Base-by-base conservation (phyloP, 1,140 invertebrate genomes). In the Nylanderia fulva region DNA sequence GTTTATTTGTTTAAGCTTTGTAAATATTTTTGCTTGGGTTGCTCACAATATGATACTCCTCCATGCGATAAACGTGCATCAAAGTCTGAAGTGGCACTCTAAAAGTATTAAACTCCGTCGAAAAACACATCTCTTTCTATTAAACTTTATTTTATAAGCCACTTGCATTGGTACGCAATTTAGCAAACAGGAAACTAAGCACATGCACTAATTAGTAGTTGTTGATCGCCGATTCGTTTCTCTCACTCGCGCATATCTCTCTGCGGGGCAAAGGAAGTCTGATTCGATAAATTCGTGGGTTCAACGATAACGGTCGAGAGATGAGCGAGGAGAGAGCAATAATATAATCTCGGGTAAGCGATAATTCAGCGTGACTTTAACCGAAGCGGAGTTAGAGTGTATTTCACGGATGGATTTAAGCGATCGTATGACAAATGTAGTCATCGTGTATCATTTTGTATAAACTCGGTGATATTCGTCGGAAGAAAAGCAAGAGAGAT, bases 391-490 rank as follows among this genome's bases (percentile, higher is more conserved):
- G 45, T 21, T 45, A 58, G 24, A 66, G 42, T n/a, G 27, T 58
- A 42, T 56, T 52, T 45, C 74, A 29, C n/a, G 69, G 88, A 90
- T 79, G 88, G 75, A 90, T 90, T 90, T 89, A 87, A 90, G 58
- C 88, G 88, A 87, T 90, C 88, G 88, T 87, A 54, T 87, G 87
- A 90, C 88, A 90, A 89, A 89, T n/a, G 85, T 89, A 85, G 85
- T 88, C 64, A 45, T 61, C 68, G 87, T 89, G 88, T 90, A 86
- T 90, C 87, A 89, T 90, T 90, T 89, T 89, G 85, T 89, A 90
- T 80, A 85, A 89, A 90, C 85, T 85, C 75, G 36, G 74, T 75
- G 85, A 68, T 85, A 82, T 74, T 77, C 72, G 21, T 29, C 58
- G 45, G 48, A 84, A 21, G 64, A 39, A 8, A 1, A 11, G 9